Evolutionary conservation across 1,140 invertebrate genomes (phyloP).

Genomic region (Galleria mellonella): DNA sequence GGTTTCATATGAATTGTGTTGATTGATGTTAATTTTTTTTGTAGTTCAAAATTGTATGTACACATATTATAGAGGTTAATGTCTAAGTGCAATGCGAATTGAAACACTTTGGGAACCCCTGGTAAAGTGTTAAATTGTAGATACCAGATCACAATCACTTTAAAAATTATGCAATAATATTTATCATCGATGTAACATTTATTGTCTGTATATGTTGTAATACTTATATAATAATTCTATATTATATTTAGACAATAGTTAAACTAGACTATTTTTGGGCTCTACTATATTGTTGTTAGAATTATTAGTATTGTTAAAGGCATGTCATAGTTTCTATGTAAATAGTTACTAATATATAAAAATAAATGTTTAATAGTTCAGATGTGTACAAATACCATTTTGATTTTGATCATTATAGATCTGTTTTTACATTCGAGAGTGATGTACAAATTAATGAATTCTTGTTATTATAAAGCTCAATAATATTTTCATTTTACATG

Average conservation of each 20-base stretch:
- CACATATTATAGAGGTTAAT: no score
- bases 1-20: no score
- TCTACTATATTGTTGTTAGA: constrained; percentile 44
- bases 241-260: constrained; percentile 22
- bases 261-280: constrained; percentile 32
- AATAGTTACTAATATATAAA: constrained; percentile 31
- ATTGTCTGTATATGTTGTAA: constrained; percentile 53
- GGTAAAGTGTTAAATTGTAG: constrained; percentile 1
- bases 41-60: no score
- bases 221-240: constrained; percentile 26
- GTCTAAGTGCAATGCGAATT: no score
- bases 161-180: constrained; percentile 21
- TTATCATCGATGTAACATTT: constrained; percentile 15
- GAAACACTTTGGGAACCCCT: no score
- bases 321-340: constrained; percentile 58
- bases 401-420: constrained; percentile 25
- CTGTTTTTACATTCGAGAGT: constrained; percentile 39
- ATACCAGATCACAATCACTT: constrained; percentile 34
- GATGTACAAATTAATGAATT: constrained; percentile 35
- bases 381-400: constrained; percentile 37
- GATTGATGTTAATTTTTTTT: no score
- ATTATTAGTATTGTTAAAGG: constrained; percentile 37
- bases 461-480: no score
- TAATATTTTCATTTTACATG: no score
- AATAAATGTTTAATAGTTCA: constrained; percentile 19